Conservation (phyloP, 2,113 vertebrate species). For the Trinectes maculatus region DNA sequence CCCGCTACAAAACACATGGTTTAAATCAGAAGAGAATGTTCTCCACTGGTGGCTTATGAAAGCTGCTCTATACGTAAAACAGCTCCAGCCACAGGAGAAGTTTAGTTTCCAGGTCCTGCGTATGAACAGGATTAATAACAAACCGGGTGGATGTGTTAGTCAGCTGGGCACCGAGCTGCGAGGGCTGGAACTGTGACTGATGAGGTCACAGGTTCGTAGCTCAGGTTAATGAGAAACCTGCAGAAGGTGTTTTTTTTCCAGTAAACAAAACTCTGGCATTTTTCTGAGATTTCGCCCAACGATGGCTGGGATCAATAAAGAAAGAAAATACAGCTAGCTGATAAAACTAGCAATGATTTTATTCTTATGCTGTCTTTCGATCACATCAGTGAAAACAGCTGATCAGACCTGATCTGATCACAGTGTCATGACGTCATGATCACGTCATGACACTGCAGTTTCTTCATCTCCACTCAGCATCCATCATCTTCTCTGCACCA, state of each 20-base stretch:
- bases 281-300: too few relatives aligned
- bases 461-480: too few relatives aligned
- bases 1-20: constrained; percentile 32
- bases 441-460: too few relatives aligned
- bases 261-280: background rate
- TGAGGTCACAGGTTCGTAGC: constrained; percentile 59
- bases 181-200: constrained; percentile 55
- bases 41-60: constrained; percentile 62
- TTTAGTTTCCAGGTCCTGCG: constrained; percentile 61
- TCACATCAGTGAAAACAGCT: too few relatives aligned
- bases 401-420: too few relatives aligned
- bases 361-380: too few relatives aligned
- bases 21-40: constrained; percentile 50
- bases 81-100: constrained; percentile 47
- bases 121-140: constrained; percentile 54
- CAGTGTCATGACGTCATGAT: too few relatives aligned
- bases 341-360: background rate
- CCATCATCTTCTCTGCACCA: too few relatives aligned
- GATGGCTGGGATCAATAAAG: too few relatives aligned
- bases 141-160: constrained; percentile 48
- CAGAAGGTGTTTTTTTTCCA: background rate
- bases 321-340: too few relatives aligned
- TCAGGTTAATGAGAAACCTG: constrained; percentile 56
- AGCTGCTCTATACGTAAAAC: constrained; percentile 48
- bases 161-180: constrained; percentile 38